Evolutionary conservation across 2,888 invertebrate genomes (phyloP).

Genomic region (Brachylomia viminalis): DNA sequence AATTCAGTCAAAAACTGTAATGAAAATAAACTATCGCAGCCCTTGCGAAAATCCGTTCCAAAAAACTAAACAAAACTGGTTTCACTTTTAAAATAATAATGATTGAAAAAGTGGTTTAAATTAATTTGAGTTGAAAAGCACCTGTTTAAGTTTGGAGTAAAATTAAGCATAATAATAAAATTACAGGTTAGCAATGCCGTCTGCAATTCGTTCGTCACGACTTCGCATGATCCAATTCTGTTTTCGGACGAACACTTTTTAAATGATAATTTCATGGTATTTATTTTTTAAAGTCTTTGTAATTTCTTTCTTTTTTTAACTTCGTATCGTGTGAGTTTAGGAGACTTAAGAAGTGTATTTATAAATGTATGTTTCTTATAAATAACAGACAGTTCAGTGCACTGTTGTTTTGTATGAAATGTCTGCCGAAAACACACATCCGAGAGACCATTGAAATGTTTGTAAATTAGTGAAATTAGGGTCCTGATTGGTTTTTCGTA

Average conservation of each 20-base stretch:
- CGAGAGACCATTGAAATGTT: background rate
- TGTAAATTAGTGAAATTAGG: background rate
- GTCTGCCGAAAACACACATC: background rate
- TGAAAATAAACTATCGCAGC: background rate
- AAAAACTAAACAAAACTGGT: conserved; percentile 20
- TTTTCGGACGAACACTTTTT: conserved; percentile 58
- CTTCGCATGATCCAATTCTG: conserved; percentile 65
- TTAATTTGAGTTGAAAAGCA: conserved; percentile 53
- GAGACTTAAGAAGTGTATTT: background rate
- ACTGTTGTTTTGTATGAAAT: background rate
- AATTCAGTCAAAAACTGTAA: background rate
- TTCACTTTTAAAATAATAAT: conserved; percentile 50
- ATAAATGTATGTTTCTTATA: background rate
- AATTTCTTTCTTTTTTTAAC: background rate
- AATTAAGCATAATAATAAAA: conserved; percentile 69
- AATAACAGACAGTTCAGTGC: too few relatives aligned
- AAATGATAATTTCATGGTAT: conserved; percentile 49
- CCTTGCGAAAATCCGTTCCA: background rate
- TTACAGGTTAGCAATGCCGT: conserved; percentile 66
- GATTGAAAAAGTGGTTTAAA: conserved; percentile 53
- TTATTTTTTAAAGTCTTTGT: background rate
- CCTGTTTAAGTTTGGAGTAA: conserved; percentile 58
- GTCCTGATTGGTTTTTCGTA: background rate
- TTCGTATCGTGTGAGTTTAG: background rate
- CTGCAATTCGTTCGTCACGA: conserved; percentile 73